These are phyloP conservation scores for Rhogogaster chlorosoma DNA, from an alignment of 2,888 invertebrate genomes.

Conservation along the genomic window DNA sequence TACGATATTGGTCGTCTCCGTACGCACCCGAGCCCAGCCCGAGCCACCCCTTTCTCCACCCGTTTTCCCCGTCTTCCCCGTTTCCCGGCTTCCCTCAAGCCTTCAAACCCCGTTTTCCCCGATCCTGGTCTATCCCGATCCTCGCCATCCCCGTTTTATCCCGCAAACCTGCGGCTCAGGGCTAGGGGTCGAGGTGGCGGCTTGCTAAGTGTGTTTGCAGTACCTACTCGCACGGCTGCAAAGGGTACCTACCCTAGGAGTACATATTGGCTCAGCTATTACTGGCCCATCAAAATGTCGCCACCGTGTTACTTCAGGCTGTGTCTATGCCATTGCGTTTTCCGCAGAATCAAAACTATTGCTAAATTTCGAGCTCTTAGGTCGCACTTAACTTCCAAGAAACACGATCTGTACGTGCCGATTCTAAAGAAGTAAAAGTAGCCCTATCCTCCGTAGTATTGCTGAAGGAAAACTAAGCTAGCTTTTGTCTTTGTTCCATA, in stretches of 20 bases:
- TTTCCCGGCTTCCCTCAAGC: slow-evolving; percentile 32
- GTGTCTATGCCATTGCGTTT: neutral
- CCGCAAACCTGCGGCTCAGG: slow-evolving; percentile 30
- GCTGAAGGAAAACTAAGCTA: slow-evolving; percentile 7
- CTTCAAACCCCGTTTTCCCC: slow-evolving; percentile 33
- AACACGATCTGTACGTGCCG: neutral
- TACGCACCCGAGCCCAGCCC: slow-evolving; percentile 55
- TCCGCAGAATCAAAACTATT: neutral
- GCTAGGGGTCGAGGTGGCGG: slow-evolving; percentile 42
- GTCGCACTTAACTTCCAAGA: neutral
- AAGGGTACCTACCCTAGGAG: slow-evolving; percentile 54
- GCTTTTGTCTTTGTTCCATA: slow-evolving; percentile 26
- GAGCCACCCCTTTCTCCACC: slow-evolving; percentile 7
- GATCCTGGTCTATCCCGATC: slow-evolving; percentile 51
- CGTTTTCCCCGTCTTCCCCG: slow-evolving; percentile 8
- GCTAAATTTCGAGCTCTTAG: neutral
- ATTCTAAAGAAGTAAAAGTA: neutral
- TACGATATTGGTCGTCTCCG: slow-evolving; percentile 73
- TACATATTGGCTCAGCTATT: slow-evolving; percentile 68
- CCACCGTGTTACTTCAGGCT: slow-evolving; percentile 43
- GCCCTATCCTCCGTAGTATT: neutral
- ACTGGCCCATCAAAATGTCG: slow-evolving; percentile 65
- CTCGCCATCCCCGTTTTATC: slow-evolving; percentile 49
- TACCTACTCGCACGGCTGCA: slow-evolving; percentile 38
- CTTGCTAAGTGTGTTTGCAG: slow-evolving; percentile 51